Evolutionary conservation across 1,140 invertebrate species (phyloP), one percentile per base, ranked within the genome.

Genomic region (Diplogasteroides magnus): DNA sequence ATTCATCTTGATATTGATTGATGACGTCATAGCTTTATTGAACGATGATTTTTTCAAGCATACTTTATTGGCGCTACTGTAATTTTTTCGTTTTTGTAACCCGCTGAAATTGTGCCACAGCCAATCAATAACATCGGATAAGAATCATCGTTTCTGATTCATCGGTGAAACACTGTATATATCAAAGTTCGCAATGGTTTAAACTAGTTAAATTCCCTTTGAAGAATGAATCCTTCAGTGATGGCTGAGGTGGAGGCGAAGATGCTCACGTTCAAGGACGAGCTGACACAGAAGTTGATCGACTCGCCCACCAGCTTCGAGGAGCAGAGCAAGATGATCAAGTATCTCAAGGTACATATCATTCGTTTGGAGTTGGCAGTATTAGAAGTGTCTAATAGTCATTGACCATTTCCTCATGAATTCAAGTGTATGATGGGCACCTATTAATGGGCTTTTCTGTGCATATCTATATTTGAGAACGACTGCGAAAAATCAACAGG

Each of bases 251-350:
- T 97, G 15, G 94, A 97, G 79, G 87, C 88, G 64, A 89, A 91
- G 78, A 93, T 98, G 69, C 86, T 88, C 61, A 87, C 89, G 60
- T 88, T 98, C 64, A 88, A 91, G 78, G 87, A 89, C 37, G 89
- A 91, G 77, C 83, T 98, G 27, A 87, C 90, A 75, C 88, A 88
- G 48, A 91, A 91, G 83, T 87, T 98, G 59, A 88, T 91, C 63
- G 90, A 91, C 73, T 90, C 93, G 86, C 92, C 93, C 0, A 84
- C 90, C 88, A 72, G 90, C 76, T 88, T 96, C 19, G 94, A 97
- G 72, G 91, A 96, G 76, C 94, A 97, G 81, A 95, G 93, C 77
- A 92, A 92, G 80, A 85, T 93, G 26, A 92, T 95, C 29, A 82
- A 83, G 61, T 82, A 79, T 63, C 68, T 82, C 13, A 82, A 77